Percentiles rank a stretch among this genome's conserved stretches.
phyloP scores from a whole-genome alignment of 2,113 vertebrate species.

The Nymphicus hollandicus region DNA sequence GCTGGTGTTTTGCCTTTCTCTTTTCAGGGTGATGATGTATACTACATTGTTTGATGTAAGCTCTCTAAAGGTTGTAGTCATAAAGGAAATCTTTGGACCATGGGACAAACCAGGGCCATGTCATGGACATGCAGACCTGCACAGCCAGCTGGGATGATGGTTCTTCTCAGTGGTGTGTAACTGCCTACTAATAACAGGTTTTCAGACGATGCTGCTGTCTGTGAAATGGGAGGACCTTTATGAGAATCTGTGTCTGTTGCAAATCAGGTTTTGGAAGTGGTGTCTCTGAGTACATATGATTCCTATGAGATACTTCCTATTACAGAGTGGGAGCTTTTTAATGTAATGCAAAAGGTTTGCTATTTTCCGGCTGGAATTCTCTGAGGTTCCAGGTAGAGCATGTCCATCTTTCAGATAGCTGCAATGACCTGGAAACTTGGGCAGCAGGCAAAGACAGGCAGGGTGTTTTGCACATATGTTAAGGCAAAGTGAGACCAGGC shows the following conservation, averaged over 20 bases:
- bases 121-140: not conserved
- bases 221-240: not conserved
- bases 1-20: not conserved
- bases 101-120: not conserved
- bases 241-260: not conserved
- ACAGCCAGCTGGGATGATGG: not conserved
- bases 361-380: not conserved
- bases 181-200: not conserved
- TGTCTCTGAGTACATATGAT: not conserved
- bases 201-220: not conserved
- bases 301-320: not conserved
- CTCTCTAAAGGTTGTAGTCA: not conserved
- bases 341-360: not conserved
- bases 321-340: not conserved
- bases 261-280: not conserved
- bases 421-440: not conserved
- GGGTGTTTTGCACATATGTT: not conserved
- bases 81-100: not conserved
- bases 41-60: not conserved
- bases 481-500: not conserved
- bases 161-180: not conserved
- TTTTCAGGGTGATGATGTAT: not conserved
- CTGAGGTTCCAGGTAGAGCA: not conserved
- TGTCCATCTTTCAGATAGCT: not conserved
- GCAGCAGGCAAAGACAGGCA: not conserved